Conservation (phyloP, 2,113 vertebrate species). For the Chrysemys picta region DNA sequence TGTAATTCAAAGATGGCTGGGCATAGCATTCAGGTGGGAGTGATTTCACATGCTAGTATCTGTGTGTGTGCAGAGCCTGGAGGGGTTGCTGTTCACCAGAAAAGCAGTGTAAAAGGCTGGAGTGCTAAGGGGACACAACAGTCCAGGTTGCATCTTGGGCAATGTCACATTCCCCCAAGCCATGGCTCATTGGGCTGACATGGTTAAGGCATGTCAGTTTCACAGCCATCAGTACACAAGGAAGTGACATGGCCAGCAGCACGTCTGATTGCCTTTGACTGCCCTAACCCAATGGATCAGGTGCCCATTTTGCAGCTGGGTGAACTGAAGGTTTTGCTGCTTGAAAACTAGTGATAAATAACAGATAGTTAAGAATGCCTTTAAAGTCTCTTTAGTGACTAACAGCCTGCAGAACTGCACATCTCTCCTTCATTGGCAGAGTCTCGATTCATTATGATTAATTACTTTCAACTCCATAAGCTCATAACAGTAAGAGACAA, state of each 20-base stretch:
- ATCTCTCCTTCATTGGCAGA: constrained; percentile 16
- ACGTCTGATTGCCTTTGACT: not conserved
- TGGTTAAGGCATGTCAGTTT: not conserved
- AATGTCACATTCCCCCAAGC: not conserved
- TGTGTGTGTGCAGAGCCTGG: not conserved
- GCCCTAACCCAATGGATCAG: not conserved
- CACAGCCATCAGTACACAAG: not conserved
- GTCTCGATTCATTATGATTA: constrained; percentile 48
- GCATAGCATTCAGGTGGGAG: not conserved
- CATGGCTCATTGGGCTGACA: not conserved
- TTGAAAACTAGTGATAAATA: constrained; percentile 12
- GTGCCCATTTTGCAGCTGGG: not conserved
- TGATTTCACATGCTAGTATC: not conserved
- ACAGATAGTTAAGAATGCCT: constrained; percentile 29
- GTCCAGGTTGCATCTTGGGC: not conserved
- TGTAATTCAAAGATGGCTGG: not conserved
- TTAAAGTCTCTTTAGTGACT: constrained; percentile 46
- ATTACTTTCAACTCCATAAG: constrained; percentile 25
- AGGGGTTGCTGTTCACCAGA: not conserved
- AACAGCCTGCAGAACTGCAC: not conserved
- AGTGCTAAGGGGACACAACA: not conserved
- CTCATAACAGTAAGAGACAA: constrained; percentile 6
- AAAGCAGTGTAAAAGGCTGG: not conserved
- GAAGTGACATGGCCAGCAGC: not conserved
- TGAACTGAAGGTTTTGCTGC: not conserved